phyloP scores from a whole-genome alignment of 2,113 vertebrate species.

The Columba livia region DNA sequence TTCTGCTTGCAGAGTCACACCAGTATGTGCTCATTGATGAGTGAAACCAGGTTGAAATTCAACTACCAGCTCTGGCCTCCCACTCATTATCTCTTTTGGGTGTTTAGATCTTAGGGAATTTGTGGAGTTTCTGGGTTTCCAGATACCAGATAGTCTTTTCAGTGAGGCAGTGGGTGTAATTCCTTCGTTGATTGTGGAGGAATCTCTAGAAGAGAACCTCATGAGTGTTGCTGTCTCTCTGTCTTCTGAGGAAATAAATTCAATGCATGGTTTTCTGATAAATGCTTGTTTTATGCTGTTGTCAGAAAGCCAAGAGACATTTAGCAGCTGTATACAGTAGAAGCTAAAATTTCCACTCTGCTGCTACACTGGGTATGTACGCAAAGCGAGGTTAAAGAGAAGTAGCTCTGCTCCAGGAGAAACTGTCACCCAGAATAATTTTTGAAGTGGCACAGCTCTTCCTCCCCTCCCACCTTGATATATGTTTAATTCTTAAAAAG shows the following conservation, averaged over 20 bases:
- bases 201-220: background rate
- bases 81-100: constrained; percentile 19
- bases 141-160: constrained; percentile 20
- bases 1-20: background rate
- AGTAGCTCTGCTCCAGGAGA: background rate
- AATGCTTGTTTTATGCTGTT: constrained; percentile 34
- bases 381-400: background rate
- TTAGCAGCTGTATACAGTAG: constrained; percentile 32
- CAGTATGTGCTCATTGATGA: constrained; percentile 4
- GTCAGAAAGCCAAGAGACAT: constrained; percentile 45
- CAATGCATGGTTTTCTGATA: constrained; percentile 29
- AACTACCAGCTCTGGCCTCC: constrained; percentile 12
- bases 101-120: constrained; percentile 49
- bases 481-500: background rate
- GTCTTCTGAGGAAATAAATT: background rate
- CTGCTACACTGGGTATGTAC: background rate
- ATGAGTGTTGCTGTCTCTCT: background rate
- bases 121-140: constrained; percentile 15
- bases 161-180: background rate
- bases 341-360: constrained; percentile 31
- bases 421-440: background rate
- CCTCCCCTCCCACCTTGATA: fast-evolving
- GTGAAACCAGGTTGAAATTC: constrained; percentile 59
- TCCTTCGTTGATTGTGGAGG: background rate
- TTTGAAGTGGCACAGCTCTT: background rate